phyloP scores from a whole-genome alignment of 2,113 vertebrate species.

The Callopanchax toddi region DNA sequence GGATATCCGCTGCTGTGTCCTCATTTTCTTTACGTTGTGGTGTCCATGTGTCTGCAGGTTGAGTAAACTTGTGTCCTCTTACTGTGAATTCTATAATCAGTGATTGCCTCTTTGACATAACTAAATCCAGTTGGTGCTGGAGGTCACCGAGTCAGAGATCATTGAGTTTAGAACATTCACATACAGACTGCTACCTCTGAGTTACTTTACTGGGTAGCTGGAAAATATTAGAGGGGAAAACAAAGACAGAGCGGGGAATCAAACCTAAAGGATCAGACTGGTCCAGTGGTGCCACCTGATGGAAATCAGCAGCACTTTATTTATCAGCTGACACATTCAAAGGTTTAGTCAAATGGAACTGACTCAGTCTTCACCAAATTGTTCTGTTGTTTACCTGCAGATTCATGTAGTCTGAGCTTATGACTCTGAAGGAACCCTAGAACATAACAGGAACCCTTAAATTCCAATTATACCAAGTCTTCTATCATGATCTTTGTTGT shows the following conservation, averaged over 20 bases:
- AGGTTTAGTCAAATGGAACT: too few species aligned
- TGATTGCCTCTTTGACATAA: background rate
- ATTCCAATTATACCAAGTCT: too few species aligned
- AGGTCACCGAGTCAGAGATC: background rate
- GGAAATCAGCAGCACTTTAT: constrained; percentile 14
- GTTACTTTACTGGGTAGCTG: too few species aligned
- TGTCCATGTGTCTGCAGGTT: constrained; percentile 52
- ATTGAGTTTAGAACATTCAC: background rate
- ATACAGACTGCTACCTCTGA: background rate
- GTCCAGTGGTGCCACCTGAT: constrained; percentile 34
- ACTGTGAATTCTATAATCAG: background rate
- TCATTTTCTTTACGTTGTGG: constrained; percentile 40
- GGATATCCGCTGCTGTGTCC: constrained; percentile 77
- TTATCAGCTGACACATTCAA: background rate
- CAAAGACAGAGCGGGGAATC: constrained; percentile 4
- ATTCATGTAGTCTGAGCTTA: too few species aligned
- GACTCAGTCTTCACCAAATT: too few species aligned
- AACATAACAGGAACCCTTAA: too few species aligned
- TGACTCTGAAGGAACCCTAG: too few species aligned
- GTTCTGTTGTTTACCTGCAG: too few species aligned
- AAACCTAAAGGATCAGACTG: background rate
- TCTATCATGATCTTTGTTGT: too few species aligned
- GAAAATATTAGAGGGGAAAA: constrained; percentile 7
- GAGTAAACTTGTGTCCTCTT: constrained; percentile 38
- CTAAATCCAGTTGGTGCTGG: constrained; percentile 2